A percentile compares a stretch with the other conserved stretches of the same genome.
Conservation (phyloP, 2,797 vertebrate genomes). For the Antennarius maculatus region DNA sequence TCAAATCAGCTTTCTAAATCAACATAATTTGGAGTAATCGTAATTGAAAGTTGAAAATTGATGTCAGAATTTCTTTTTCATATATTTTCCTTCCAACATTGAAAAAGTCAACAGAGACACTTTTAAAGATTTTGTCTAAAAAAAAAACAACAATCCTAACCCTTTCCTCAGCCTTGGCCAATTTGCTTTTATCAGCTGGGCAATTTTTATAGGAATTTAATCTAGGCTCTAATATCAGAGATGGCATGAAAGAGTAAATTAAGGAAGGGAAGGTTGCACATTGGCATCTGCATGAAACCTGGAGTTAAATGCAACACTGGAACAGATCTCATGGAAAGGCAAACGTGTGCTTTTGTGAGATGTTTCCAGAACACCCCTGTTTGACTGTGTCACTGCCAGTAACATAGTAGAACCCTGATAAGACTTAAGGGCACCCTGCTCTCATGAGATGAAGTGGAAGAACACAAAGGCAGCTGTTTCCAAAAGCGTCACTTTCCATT, state of each 20-base stretch:
- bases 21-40: not conserved
- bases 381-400: constrained; percentile 62
- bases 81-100: not conserved
- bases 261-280: not conserved
- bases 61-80: not conserved
- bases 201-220: not conserved
- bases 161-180: not conserved
- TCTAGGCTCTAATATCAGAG: not conserved
- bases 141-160: not conserved
- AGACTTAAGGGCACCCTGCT: constrained; percentile 35
- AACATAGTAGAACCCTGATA: constrained; percentile 59
- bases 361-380: constrained; percentile 27
- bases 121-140: constrained; percentile 1
- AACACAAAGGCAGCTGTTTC: constrained; percentile 38
- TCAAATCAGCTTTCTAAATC: not conserved
- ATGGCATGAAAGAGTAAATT: not conserved
- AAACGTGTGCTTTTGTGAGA: constrained; percentile 18
- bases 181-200: not conserved
- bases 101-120: not conserved
- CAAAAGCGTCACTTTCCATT: constrained; percentile 28
- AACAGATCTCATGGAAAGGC: constrained; percentile 21
- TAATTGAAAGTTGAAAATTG: not conserved
- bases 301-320: not conserved
- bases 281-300: not conserved
- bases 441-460: constrained; percentile 27